Base-by-base conservation (phyloP, 2,797 vertebrate species). In the Taenioides sp. region DNA sequence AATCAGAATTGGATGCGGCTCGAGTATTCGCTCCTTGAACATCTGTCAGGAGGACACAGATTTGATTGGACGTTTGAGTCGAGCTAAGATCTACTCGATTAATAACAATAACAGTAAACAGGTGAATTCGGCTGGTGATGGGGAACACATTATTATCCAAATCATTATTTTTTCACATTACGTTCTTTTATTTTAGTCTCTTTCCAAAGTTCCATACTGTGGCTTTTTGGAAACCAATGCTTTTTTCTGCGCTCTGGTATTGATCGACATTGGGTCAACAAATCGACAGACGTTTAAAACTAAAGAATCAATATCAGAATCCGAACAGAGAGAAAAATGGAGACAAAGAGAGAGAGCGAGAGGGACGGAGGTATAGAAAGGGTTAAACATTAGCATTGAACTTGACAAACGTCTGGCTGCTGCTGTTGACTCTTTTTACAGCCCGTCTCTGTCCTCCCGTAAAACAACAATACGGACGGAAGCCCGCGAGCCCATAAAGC, bases 331-430 rank as follows among this genome's bases (percentile, higher is more conserved):
- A 52, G 7, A n/a, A n/a, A 11, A 7, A 54, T 0, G 23, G n/a
- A 10, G 52, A 54, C n/a, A 11, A n/a, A 7, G 20, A 22, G 54
- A 16, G 43, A 47, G 3, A 14, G 22, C 1, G 52, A 54, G 54
- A 4, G 22, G 3, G 20, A n/a, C 18, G 9, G 52, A 3, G 54
- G 54, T 11, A 7, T 2, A n/a, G 17, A 3, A 60, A 49, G 27
- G 58, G 67, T 83, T 84, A 84, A 80, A 86, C 76, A 86, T 88
- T 89, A 90, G 90, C 87, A 89, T 87, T 92, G 87, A 92, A 92
- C 91, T 91, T 92, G 90, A 92, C 87, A 88, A 88, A 88, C 75
- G 84, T 80, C 85, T 81, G 20, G 79, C 75, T 58, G 79, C 75
- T 68, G 81, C 79, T 89, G 84, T 90, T 90, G 89, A 86, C 85